Evolutionary conservation across 2,888 invertebrate genomes (phyloP), one percentile per base, ranked within the genome.

Genomic region (Luperina testacea): DNA sequence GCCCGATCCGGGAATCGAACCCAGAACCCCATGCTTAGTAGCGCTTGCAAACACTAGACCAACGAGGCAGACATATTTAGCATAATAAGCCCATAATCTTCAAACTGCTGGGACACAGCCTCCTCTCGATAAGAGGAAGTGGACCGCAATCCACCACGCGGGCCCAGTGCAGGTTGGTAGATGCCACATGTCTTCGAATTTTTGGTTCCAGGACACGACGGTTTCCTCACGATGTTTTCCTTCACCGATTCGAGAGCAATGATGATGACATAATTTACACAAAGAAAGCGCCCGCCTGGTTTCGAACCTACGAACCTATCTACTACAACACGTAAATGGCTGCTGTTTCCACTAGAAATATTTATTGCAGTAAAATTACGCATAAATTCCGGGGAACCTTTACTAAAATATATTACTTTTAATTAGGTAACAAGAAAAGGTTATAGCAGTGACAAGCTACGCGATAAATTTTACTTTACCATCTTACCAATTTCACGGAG

Each of bases 401-500:
- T 42, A 45, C 27, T 69, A 72, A 38, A 71, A 45, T 74, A 45
- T 68, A 13, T 69, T 70, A 67, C 17, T 13, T 71, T 81, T 81
- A 86, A 89, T 89, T 84, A 84, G 68, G 78, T 84, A 81, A 82
- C 72, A 84, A 72, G 78, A 79, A 81, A 71, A 80, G 79, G 80
- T 86, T 79, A 88, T 72, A 72, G 65, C 57, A 57, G 68, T 81
- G 77, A 79, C 78, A 84, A 83, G 72, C 68, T 45, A 15, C 64
- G 72, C 83, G 59, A 89, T 91, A 90, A 91, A 90, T 90, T 88
- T 80, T 81, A 80, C 87, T 87, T 86, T 82, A 89, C 83, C 89
- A 89, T 92, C 90, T 91, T 90, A 88, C 90, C 90, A 90, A 93
- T 92, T 92, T 90, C 90, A 90, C 78, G 85, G 84, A 75, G 80